Percentiles rank a stretch among this genome's conserved stretches.
phyloP scores from a whole-genome alignment of 2,113 vertebrate species.

The Opisthocomus hoazin region DNA sequence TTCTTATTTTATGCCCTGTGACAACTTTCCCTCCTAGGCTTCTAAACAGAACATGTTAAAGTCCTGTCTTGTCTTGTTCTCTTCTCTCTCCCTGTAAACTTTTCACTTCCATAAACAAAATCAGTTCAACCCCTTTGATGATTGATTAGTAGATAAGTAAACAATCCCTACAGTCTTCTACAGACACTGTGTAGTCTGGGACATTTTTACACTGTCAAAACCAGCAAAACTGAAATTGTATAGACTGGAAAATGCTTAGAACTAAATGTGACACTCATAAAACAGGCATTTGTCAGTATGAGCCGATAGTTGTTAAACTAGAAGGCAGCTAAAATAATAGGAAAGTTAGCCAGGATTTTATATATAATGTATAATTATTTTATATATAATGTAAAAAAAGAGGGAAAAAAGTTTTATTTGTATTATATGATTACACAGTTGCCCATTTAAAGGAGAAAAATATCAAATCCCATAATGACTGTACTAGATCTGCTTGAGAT shows the following conservation, averaged over 20 bases:
- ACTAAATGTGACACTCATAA: not conserved
- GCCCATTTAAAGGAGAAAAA: not conserved
- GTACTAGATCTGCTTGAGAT: not conserved
- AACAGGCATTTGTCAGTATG: fast-evolving
- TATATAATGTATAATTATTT: no score
- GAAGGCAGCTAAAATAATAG: not conserved
- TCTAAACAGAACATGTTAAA: not conserved
- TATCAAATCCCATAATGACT: not conserved
- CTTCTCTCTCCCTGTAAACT: not conserved
- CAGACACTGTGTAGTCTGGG: not conserved
- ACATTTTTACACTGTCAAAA: not conserved
- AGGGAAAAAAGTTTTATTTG: fast-evolving
- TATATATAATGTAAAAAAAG: not conserved
- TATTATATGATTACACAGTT: not conserved
- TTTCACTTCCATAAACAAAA: not conserved
- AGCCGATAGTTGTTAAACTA: not conserved
- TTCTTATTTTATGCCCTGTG: not conserved
- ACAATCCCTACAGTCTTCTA: not conserved
- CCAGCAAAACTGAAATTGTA: not conserved
- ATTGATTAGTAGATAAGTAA: not conserved
- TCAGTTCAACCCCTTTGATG: not conserved
- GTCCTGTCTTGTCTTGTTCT: not conserved
- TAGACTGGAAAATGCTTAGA: not conserved
- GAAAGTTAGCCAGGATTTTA: not conserved
- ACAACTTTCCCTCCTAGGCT: not conserved